These are phyloP conservation scores for Dorcus parallelipipedus DNA, from an alignment of 2,888 invertebrate species.

Conservation along the genomic window DNA sequence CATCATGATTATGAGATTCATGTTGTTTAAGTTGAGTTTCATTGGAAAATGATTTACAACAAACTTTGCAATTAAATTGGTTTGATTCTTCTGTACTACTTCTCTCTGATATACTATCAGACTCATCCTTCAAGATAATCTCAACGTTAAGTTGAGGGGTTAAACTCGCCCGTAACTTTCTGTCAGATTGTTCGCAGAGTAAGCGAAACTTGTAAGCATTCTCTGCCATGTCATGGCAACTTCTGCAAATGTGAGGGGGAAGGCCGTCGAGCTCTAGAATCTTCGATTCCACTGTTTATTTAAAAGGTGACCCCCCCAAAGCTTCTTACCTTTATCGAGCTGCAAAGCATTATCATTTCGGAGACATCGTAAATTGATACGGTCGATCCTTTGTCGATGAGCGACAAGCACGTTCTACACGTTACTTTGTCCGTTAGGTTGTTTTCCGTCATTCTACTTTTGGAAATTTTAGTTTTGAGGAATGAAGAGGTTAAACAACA, in stretches of 20 bases:
- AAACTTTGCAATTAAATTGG: conserved; percentile 8
- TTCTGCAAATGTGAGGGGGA: neutral
- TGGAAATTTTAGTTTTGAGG: too few species aligned
- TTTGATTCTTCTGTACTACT: neutral
- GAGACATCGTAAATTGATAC: neutral
- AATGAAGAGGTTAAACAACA: too few species aligned
- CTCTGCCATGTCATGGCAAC: neutral
- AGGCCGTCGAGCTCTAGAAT: neutral
- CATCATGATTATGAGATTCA: conserved; percentile 8
- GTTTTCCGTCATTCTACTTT: neutral
- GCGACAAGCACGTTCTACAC: neutral
- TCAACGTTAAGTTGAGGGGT: too few species aligned
- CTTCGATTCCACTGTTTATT: neutral
- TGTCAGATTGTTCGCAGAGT: neutral
- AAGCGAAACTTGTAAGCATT: neutral
- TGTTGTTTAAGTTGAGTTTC: conserved; percentile 9
- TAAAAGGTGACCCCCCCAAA: neutral
- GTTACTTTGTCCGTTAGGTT: neutral
- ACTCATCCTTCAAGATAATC: neutral
- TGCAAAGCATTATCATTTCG: neutral
- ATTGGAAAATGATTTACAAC: conserved; percentile 11
- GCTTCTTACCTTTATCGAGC: neutral
- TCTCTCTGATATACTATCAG: neutral
- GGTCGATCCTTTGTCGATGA: neutral
- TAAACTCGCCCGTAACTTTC: neutral